Evolutionary conservation across 2,888 invertebrate genomes (phyloP).

Genomic region (Bembecia ichneumoniformis): DNA sequence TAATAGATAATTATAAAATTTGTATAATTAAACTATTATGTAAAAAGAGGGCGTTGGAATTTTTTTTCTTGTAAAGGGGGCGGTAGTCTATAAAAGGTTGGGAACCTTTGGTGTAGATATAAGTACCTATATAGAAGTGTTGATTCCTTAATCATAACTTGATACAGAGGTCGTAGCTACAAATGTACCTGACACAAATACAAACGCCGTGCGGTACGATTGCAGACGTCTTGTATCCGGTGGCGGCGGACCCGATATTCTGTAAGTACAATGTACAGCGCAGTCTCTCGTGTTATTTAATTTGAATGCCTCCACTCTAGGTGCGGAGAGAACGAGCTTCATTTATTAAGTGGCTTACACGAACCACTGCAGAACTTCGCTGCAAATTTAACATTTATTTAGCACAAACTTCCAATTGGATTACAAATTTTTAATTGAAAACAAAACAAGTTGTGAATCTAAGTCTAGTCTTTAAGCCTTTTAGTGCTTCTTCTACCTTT

Average conservation of each 20-base stretch:
- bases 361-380: conserved; percentile 4
- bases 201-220: conserved; percentile 1
- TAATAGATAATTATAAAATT: no score
- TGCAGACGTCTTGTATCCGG: conserved; percentile 11
- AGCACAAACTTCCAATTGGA: background rate
- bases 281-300: conserved; percentile 28
- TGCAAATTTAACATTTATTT: conserved; percentile 1
- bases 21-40: no score
- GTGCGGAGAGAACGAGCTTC: conserved; percentile 20
- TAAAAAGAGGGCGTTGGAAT: no score
- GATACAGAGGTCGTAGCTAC: background rate
- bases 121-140: no score
- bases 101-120: no score
- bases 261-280: conserved; percentile 15
- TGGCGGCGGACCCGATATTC: conserved; percentile 17
- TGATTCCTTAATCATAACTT: no score
- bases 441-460: background rate
- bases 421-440: conserved; percentile 1
- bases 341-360: conserved; percentile 20
- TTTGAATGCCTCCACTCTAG: conserved; percentile 20
- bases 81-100: no score
- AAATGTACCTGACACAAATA: background rate
- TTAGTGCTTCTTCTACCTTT: background rate
- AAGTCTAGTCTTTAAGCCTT: no score
- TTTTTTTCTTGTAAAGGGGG: no score